Percentiles rank a stretch among this genome's conserved stretches.
Evolutionary conservation across 2,888 invertebrate genomes (phyloP).

Genomic region (Portevinia maculata): DNA sequence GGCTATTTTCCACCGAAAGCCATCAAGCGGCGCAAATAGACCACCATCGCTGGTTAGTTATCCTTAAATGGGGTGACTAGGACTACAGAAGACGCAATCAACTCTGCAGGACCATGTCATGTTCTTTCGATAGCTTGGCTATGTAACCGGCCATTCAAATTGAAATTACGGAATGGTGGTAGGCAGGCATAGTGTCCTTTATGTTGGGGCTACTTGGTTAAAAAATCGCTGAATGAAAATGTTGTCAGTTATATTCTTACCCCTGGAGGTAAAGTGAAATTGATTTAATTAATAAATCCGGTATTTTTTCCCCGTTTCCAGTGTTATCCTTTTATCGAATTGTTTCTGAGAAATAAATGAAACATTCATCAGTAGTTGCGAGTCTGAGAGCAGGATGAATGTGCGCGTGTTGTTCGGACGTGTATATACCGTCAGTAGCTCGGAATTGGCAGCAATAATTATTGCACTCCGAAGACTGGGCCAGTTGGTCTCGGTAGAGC

Average conservation of each 20-base stretch:
- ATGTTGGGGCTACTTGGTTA: constrained; percentile 8
- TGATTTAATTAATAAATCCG: constrained; percentile 69
- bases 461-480: constrained; percentile 60
- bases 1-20: constrained; percentile 70
- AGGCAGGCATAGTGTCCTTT: constrained; percentile 8
- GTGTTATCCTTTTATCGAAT: constrained; percentile 25
- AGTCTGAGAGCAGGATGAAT: not conserved
- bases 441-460: constrained; percentile 41
- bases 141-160: constrained; percentile 61
- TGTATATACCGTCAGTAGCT: not conserved
- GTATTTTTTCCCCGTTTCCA: constrained; percentile 27
- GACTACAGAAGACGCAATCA: constrained; percentile 61
- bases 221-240: constrained; percentile 8
- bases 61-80: constrained; percentile 62
- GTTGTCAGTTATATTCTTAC: constrained; percentile 27
- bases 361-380: constrained; percentile 37
- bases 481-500: constrained; percentile 37
- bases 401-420: constrained; percentile 4
- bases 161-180: constrained; percentile 52
- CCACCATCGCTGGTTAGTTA: constrained; percentile 68
- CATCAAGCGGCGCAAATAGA: constrained; percentile 53
- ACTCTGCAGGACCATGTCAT: constrained; percentile 62
- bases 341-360: constrained; percentile 28
- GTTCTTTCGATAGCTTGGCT: constrained; percentile 59
- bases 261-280: constrained; percentile 48